Conservation (phyloP, 2,113 vertebrate species). For the Anhinga anhinga region DNA sequence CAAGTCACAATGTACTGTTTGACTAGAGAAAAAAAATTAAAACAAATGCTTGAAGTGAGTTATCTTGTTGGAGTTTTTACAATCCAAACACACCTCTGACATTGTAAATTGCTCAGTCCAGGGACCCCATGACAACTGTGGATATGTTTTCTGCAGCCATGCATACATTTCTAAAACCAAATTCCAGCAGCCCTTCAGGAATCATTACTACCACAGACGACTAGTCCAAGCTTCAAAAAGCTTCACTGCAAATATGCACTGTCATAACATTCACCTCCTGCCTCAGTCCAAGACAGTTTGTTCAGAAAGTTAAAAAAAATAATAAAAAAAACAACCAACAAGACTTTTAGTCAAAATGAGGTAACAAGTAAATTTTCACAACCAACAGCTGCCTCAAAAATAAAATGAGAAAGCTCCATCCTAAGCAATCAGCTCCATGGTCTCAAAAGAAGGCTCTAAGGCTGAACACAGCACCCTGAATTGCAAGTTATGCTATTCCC, state of each 20-base stretch:
- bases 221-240: background rate
- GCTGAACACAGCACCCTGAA: background rate
- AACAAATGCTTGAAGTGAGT: background rate
- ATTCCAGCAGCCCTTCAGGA: background rate
- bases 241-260: background rate
- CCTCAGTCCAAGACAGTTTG: background rate
- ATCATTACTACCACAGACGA: background rate
- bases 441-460: background rate
- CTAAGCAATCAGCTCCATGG: background rate
- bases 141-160: background rate
- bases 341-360: background rate
- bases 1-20: background rate
- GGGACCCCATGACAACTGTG: background rate
- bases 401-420: background rate
- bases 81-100: background rate
- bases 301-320: background rate
- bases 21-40: background rate
- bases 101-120: background rate
- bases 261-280: background rate
- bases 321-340: background rate
- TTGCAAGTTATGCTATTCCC: background rate
- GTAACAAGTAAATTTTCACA: background rate
- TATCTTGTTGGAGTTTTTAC: background rate
- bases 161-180: background rate
- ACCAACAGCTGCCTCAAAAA: background rate